A percentile compares a stretch with the other conserved stretches of the same genome.
Conservation (phyloP, 2,113 vertebrate genomes). For the Chloroceryle aenea region DNA sequence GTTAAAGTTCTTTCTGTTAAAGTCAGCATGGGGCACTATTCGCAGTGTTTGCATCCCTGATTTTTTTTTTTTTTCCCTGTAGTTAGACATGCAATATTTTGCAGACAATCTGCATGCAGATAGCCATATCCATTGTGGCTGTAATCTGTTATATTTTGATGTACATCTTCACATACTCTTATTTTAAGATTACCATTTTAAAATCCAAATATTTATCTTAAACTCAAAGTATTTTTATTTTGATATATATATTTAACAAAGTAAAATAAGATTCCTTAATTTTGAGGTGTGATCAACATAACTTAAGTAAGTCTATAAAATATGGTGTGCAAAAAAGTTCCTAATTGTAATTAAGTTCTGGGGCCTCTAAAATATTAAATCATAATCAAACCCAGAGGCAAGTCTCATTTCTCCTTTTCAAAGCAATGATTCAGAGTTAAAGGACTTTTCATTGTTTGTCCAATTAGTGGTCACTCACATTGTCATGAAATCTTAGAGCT, state of each 20-base stretch:
- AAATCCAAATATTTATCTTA: not conserved
- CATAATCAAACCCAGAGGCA: not conserved
- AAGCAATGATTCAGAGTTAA: not conserved
- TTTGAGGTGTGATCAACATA: not conserved
- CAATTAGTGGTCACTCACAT: not conserved
- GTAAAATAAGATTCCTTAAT: not conserved
- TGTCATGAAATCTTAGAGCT: not conserved
- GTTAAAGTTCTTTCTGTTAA: not conserved
- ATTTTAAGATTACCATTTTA: not conserved
- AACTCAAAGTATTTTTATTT: not conserved
- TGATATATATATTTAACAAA: not conserved
- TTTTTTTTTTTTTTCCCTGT: no score
- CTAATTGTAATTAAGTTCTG: not conserved
- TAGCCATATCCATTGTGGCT: not conserved
- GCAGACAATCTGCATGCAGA: not conserved
- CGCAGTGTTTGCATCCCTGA: not conserved
- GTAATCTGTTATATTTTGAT: not conserved
- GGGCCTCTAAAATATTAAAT: not conserved
- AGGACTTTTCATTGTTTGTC: not conserved
- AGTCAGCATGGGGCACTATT: not conserved
- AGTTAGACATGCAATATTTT: not conserved
- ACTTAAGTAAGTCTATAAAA: not conserved
- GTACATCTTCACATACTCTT: not conserved
- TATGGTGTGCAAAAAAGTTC: not conserved
- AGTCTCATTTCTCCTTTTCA: not conserved